Conservation (phyloP, 2,797 vertebrate genomes). For the Liparis tanakae region DNA sequence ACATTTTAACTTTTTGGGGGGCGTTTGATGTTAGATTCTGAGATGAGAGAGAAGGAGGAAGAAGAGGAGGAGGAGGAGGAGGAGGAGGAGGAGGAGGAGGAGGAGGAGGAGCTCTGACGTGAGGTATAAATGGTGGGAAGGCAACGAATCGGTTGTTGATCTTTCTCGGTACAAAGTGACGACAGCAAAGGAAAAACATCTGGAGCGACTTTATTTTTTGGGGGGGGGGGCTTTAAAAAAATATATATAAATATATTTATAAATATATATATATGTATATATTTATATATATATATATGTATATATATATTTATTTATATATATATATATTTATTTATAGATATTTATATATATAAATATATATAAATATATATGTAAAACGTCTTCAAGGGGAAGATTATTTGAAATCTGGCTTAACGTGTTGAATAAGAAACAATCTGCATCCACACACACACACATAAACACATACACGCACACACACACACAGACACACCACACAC, state of each 20-base stretch:
- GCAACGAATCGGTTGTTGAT: constrained; percentile 39
- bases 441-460: constrained; percentile 28
- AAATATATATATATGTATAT: no score
- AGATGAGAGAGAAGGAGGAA: constrained; percentile 62
- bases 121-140: constrained; percentile 37
- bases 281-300: no score
- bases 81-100: constrained; percentile 5
- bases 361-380: no score
- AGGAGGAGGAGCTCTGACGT: constrained; percentile 50
- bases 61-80: constrained; percentile 32
- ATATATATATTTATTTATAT: no score
- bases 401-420: constrained; percentile 74
- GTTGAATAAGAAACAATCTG: constrained; percentile 74
- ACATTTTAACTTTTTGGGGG: constrained; percentile 74
- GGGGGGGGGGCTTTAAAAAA: no score
- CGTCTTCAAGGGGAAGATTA: no score
- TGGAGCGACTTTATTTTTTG: not conserved
- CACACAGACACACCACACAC: constrained; percentile 24
- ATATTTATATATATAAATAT: no score
- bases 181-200: constrained; percentile 23
- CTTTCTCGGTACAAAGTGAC: constrained; percentile 42
- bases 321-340: no score
- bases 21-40: constrained; percentile 75
- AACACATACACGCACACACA: constrained; percentile 25
- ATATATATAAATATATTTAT: no score